phyloP scores from a whole-genome alignment of 2,797 vertebrate genomes.

The Fratercula arctica region DNA sequence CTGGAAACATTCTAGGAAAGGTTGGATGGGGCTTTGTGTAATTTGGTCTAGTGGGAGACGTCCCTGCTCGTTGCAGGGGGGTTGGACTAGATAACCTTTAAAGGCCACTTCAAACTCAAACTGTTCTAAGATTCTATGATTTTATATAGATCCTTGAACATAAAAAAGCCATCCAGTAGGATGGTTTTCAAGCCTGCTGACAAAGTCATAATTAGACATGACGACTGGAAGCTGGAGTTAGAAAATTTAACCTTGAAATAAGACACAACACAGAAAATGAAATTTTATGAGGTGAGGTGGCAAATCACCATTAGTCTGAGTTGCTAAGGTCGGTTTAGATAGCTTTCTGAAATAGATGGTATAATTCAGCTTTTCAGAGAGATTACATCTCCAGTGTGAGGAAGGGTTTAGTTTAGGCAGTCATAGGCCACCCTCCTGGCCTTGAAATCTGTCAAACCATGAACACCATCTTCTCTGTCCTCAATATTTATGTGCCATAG shows the following conservation, averaged over 20 bases:
- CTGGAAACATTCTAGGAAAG: not conserved
- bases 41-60: not conserved
- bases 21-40: not conserved
- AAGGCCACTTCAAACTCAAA: not conserved
- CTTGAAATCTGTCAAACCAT: not conserved
- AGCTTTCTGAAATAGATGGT: not conserved
- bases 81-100: not conserved
- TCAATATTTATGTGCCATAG: not conserved
- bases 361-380: not conserved
- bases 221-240: not conserved
- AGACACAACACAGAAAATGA: not conserved
- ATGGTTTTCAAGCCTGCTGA: not conserved
- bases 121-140: not conserved
- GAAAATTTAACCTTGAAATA: conserved; percentile 15
- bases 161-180: not conserved
- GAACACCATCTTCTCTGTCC: not conserved
- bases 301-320: not conserved
- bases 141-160: not conserved
- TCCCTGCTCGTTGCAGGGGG: not conserved
- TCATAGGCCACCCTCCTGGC: not conserved
- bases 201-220: conserved; percentile 7
- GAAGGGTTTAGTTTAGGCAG: not conserved
- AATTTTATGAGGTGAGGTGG: not conserved
- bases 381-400: not conserved
- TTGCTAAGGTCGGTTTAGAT: not conserved